Evolutionary conservation across 2,888 invertebrate species (phyloP), one percentile per base, ranked within the genome.

Genomic region (Leptinotarsa juncta): DNA sequence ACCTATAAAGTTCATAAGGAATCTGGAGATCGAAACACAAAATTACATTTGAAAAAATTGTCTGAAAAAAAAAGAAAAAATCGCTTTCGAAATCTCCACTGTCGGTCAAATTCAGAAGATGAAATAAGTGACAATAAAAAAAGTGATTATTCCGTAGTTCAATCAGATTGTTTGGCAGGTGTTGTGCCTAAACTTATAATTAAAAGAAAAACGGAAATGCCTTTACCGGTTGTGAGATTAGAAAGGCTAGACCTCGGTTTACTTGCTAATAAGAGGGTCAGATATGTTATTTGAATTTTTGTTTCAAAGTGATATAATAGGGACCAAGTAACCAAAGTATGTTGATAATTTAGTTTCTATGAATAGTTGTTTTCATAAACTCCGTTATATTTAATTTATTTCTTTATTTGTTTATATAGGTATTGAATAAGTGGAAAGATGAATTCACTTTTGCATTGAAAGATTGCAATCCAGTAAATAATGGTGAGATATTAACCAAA

Each of bases 111-210:
- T 18, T 68, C 78, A 23, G 75, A 76, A 67, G 75, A 75, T 68
- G 78, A 81, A 50, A 70, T 77, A 14, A 71, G 79, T 32, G 75
- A 76, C 42, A 74, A 73, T 50, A 77, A 74, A 62, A 73, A 57
- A 16, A 81, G 80, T 7, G 83, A 83, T 70, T 85, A 85, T 71
- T 82, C 84, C 1, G 85, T 85, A 48, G 82, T 82, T 2, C 83
- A 82, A 57, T 78, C 82, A 42, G 82, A 82, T 74, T 78, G 79
- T 71, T 69, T 77, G 48, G 81, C 81, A 12, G 82, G 82, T 42
- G 85, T 84, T 7, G 82, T 84, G 72, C 85, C 84, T 15, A 85
- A 85, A 77, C 79, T 85, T 50, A 84, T 85, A 65, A 83, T 85
- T 68, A 85, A 85, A 75, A 78, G 85, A 50, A 84, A 83, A 68